These are phyloP conservation scores for Hypotaenidia okinawae DNA, from an alignment of 2,797 vertebrate species.

Conservation along the genomic window DNA sequence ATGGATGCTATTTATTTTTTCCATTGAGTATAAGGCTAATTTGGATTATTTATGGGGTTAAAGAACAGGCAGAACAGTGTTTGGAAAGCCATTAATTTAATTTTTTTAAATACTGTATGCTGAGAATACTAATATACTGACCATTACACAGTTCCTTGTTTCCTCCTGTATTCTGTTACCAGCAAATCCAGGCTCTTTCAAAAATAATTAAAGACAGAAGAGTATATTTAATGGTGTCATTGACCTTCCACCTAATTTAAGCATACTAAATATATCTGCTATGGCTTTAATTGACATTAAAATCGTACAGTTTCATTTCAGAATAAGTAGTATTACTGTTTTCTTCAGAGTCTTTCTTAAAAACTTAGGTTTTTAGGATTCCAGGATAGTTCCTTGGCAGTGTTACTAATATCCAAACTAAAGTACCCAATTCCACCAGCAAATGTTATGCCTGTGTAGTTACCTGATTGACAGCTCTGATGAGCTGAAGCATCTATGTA, in stretches of 20 bases:
- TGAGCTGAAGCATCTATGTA: background rate
- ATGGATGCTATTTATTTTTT: background rate
- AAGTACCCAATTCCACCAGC: accelerated
- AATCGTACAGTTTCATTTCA: background rate
- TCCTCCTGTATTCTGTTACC: background rate
- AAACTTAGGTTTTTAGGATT: background rate
- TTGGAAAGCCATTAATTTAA: background rate
- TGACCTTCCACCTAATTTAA: background rate
- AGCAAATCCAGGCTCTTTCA: background rate
- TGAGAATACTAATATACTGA: accelerated
- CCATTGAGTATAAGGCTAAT: background rate
- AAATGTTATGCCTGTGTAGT: background rate
- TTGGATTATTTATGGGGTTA: background rate
- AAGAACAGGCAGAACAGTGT: background rate
- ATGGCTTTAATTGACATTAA: accelerated
- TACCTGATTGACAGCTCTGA: background rate
- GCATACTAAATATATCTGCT: background rate
- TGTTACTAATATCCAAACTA: background rate
- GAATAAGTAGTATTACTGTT: background rate
- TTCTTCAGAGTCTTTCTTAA: background rate
- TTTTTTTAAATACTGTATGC: background rate
- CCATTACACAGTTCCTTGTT: background rate
- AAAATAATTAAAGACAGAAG: background rate
- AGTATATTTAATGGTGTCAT: background rate
- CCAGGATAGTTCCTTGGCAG: background rate